Percentiles rank a stretch among this genome's conserved stretches.
Evolutionary conservation across 2,888 invertebrate genomes (phyloP).

Genomic region (Archaeoteleia sp.): DNA sequence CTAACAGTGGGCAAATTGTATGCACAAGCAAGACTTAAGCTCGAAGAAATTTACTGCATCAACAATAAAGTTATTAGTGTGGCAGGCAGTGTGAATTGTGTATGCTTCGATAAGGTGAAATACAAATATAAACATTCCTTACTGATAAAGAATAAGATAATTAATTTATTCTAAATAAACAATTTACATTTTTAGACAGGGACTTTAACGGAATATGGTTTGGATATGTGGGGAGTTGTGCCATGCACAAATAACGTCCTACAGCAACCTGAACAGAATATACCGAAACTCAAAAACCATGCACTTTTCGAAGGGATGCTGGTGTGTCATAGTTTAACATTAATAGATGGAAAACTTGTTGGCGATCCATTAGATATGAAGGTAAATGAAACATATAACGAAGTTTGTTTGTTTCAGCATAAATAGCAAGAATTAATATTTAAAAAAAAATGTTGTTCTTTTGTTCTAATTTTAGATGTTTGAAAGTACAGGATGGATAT

Average conservation of each 20-base stretch:
- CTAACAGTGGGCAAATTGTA: conserved; percentile 89
- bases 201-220: conserved; percentile 91
- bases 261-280: conserved; percentile 77
- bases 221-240: conserved; percentile 88
- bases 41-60: conserved; percentile 84
- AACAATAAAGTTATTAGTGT: conserved; percentile 87
- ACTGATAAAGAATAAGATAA: too few relatives aligned
- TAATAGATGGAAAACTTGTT: conserved; percentile 85
- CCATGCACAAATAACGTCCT: conserved; percentile 78
- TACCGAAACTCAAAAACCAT: conserved; percentile 73
- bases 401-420: too few relatives aligned
- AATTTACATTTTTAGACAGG: conserved; percentile 87
- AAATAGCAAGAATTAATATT: too few relatives aligned
- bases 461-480: conserved; percentile 80
- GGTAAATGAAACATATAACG: conserved; percentile 66
- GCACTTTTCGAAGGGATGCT: conserved; percentile 85
- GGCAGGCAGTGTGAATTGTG: conserved; percentile 86
- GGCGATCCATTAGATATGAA: conserved; percentile 93
- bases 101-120: conserved; percentile 92
- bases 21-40: conserved; percentile 83
- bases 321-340: conserved; percentile 88
- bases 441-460: too few relatives aligned
- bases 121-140: too few relatives aligned
- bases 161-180: too few relatives aligned
- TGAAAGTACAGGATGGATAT: conserved; percentile 87